These are phyloP conservation scores for Xestia rhomboidea DNA, from an alignment of 2,888 invertebrate species.

Conservation along the genomic window DNA sequence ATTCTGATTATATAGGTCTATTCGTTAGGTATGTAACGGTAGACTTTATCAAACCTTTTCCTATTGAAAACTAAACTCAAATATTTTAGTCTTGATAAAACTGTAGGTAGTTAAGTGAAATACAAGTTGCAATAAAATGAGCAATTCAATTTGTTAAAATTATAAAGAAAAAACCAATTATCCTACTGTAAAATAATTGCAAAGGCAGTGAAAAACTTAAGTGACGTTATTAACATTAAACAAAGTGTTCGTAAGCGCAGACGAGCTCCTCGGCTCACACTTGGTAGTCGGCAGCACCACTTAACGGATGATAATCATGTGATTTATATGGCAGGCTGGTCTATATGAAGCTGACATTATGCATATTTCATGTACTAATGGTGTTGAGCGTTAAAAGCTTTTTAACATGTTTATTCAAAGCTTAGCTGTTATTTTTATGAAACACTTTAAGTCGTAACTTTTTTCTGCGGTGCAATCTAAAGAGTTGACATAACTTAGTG, in stretches of 20 bases:
- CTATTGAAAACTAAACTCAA: neutral
- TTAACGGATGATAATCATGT: slow-evolving; percentile 54
- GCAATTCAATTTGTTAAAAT: neutral
- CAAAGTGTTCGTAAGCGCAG: slow-evolving; percentile 33
- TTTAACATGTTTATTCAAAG: slow-evolving; percentile 27
- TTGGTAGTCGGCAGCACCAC: slow-evolving; percentile 21
- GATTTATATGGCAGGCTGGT: slow-evolving; percentile 37
- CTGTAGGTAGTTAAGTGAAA: neutral
- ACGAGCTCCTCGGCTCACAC: slow-evolving; percentile 25
- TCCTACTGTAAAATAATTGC: slow-evolving; percentile 5
- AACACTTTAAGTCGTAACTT: neutral
- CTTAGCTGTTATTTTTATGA: slow-evolving; percentile 16
- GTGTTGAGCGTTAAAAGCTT: slow-evolving; percentile 39
- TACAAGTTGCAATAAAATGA: neutral
- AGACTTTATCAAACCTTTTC: neutral
- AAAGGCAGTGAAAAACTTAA: slow-evolving; percentile 9
- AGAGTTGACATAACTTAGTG: neutral
- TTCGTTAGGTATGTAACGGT: neutral
- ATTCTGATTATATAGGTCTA: neutral
- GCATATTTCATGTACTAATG: slow-evolving; percentile 36
- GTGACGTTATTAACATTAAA: slow-evolving; percentile 23
- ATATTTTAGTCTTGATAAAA: neutral
- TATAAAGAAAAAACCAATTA: slow-evolving; percentile 15
- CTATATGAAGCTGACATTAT: slow-evolving; percentile 38
- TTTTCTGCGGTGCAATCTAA: slow-evolving; percentile 2